Evolutionary conservation across 2,888 invertebrate genomes (phyloP).

Genomic region (Nysson spinosus): DNA sequence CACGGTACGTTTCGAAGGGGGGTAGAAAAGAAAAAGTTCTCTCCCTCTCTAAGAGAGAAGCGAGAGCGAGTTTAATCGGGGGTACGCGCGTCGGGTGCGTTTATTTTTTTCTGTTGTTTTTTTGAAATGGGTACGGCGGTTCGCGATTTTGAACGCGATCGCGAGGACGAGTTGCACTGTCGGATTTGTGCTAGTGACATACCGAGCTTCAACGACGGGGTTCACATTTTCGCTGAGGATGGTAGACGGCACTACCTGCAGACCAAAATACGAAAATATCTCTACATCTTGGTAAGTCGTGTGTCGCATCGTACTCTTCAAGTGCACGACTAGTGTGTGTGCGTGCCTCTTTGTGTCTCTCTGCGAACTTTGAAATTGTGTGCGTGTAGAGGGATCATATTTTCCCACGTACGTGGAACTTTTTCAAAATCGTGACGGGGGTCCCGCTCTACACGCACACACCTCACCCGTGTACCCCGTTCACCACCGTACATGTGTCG

Average conservation of each 20-base stretch:
- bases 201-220: slow-evolving; percentile 79
- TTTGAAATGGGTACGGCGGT: slow-evolving; percentile 63
- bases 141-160: slow-evolving; percentile 58
- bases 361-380: not conserved
- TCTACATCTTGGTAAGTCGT: slow-evolving; percentile 82
- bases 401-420: not conserved
- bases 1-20: too few relatives aligned
- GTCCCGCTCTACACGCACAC: not conserved
- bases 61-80: slow-evolving; percentile 38
- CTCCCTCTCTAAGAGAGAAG: not conserved
- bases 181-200: slow-evolving; percentile 82
- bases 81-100: slow-evolving; percentile 8
- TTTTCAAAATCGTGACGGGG: slow-evolving; percentile 36
- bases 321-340: slow-evolving; percentile 21
- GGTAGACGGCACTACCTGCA: slow-evolving; percentile 82
- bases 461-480: not conserved
- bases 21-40: too few relatives aligned
- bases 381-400: not conserved
- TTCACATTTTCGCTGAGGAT: slow-evolving; percentile 83
- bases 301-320: not conserved
- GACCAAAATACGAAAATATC: slow-evolving; percentile 84
- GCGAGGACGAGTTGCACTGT: slow-evolving; percentile 76
- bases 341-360: slow-evolving; percentile 4
- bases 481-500: not conserved
- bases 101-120: slow-evolving; percentile 32